Evolutionary conservation across 2,888 invertebrate genomes (phyloP).

Genomic region (Erannis defoliaria): DNA sequence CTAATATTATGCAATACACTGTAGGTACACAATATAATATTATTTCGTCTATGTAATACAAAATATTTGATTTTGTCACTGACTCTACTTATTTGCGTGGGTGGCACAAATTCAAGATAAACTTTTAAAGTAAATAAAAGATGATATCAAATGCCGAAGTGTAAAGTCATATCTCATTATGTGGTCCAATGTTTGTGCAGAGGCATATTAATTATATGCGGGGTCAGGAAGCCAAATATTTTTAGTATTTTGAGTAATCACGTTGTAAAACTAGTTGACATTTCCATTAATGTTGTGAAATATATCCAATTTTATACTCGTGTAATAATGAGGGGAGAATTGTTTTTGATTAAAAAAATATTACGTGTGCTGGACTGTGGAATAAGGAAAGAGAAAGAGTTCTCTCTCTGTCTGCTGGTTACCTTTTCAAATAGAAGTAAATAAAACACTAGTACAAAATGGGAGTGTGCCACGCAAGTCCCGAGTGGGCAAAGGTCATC

Average conservation of each 20-base stretch:
- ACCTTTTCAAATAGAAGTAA: too few relatives aligned
- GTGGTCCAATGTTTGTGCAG: slow-evolving; percentile 2
- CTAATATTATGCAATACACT: neutral
- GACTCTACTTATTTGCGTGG: slow-evolving; percentile 3
- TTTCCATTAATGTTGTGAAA: neutral
- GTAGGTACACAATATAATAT: neutral
- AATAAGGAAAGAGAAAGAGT: too few relatives aligned
- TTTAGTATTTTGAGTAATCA: slow-evolving; percentile 7
- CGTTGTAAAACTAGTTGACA: neutral
- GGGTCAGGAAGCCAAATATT: slow-evolving; percentile 21
- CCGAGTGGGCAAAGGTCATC: too few relatives aligned
- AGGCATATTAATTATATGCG: slow-evolving; percentile 8
- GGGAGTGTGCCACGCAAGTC: too few relatives aligned
- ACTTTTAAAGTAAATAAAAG: slow-evolving; percentile 12
- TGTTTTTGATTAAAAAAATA: too few relatives aligned
- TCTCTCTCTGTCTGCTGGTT: too few relatives aligned
- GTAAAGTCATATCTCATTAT: slow-evolving; percentile 11
- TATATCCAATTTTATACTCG: too few relatives aligned
- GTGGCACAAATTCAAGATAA: slow-evolving; percentile 10
- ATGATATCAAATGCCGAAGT: slow-evolving; percentile 10
- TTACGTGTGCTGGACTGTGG: too few relatives aligned
- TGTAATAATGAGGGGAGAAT: too few relatives aligned
- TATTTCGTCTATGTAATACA: neutral
- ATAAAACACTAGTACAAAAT: too few relatives aligned
- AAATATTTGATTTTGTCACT: neutral